Evolutionary conservation across 2,797 vertebrate species (phyloP).

Genomic region (Enteromius radiatus): DNA sequence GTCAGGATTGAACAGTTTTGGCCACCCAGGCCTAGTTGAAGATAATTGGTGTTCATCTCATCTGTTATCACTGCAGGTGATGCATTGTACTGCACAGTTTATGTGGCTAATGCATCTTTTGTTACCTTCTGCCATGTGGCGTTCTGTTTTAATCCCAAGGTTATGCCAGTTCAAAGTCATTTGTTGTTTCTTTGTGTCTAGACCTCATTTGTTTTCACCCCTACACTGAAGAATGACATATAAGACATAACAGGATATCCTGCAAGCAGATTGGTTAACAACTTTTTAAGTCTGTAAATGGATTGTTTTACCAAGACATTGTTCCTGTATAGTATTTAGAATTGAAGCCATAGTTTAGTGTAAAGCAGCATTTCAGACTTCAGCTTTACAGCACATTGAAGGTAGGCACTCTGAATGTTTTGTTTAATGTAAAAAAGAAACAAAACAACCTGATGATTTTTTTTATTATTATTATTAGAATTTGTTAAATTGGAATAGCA

Average conservation of each 20-base stretch:
- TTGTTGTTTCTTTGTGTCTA: slow-evolving; percentile 16
- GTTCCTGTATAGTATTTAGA: background rate
- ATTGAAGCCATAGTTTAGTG: slow-evolving; percentile 1
- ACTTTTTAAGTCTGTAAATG: background rate
- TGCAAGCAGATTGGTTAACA: slow-evolving; percentile 15
- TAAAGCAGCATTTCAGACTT: background rate
- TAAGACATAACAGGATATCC: slow-evolving; percentile 20
- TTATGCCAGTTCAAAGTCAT: slow-evolving; percentile 8
- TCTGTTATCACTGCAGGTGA: slow-evolving; percentile 23
- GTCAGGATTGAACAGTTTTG: background rate
- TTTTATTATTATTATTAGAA: background rate
- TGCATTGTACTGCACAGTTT: background rate
- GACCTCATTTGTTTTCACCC: slow-evolving; percentile 16
- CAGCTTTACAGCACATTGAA: background rate
- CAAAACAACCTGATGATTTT: background rate
- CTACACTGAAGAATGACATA: background rate
- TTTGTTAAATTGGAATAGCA: background rate
- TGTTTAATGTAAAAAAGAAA: background rate
- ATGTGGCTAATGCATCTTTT: slow-evolving; percentile 22
- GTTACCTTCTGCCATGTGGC: background rate
- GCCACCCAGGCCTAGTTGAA: background rate
- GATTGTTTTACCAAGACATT: background rate
- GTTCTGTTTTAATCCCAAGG: slow-evolving; percentile 17
- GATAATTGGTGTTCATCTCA: slow-evolving; percentile 1
- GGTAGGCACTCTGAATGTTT: background rate